Evolutionary conservation across 2,888 invertebrate genomes (phyloP), one percentile per base, ranked within the genome.

Genomic region (Stenoptilia bipunctidactyla): DNA sequence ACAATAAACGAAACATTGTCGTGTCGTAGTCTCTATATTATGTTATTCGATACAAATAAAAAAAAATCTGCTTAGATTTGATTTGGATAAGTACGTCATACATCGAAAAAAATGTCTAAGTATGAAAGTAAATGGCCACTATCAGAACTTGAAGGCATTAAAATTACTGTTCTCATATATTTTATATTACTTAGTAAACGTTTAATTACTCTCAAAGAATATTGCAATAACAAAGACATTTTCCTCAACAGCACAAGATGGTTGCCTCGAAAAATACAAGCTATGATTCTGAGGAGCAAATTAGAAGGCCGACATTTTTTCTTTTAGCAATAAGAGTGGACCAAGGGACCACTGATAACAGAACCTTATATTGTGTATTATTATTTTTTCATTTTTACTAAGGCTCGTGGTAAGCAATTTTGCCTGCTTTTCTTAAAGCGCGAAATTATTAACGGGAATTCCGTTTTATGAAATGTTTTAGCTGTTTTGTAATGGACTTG

Each of bases 261-360:
- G 15, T 13, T 15, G 9, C 37, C 15, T 34, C 45, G 46, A 53
- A 55, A 58, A 63, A 40, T 70, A 68, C 66, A 66, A 67, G 65
- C 66, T 61, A 58, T 65, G 71, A 62, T 64, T 66, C 63, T 61
- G 52, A 52, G 45, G 58, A 61, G 66, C 66, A 79, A 77, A 80
- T 79, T 77, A 80, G 71, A 76, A 65, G 65, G 58, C 54, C 54
- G n/a, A n/a, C 52, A 56, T 50, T 49, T 56, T 52, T 61, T 61
- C 54, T 52, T 61, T 61, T 53, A 58, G 66, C 68, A 69, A 71
- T 73, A 68, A 68, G 71, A 72, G 70, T 70, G 74, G 77, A 69
- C 74, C 67, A 55, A 20, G 66, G 55, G 57, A 56, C 54, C 51
- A 58, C 64, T 64, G 69, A 72, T 75, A 75, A 65, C 62, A 58